A percentile compares a stretch with the other conserved stretches of the same genome.
Evolutionary conservation across 53 echinoderm and acorn worm species (phyloP).

Genomic region (Luidia sarsii): DNA sequence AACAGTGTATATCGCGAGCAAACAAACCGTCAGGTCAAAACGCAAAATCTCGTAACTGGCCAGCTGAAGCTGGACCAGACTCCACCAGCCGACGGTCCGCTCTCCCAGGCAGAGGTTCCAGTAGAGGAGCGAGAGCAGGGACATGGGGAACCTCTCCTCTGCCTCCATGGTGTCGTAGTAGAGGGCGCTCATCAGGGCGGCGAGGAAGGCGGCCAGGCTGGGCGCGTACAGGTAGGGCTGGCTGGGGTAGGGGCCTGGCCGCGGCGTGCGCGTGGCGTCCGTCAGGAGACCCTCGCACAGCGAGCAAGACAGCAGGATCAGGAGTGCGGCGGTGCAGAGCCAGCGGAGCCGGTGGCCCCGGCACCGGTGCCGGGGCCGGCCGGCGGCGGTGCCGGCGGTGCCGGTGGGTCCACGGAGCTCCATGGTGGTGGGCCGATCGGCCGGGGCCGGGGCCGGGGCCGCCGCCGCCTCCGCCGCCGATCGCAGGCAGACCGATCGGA

Average conservation of each 20-base stretch:
- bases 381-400: no score
- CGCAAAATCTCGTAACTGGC: not conserved
- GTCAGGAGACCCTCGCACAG: conserved; percentile 54
- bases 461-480: no score
- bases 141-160: conserved; percentile 10
- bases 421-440: no score
- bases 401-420: no score
- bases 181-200: conserved; percentile 18
- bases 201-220: conserved; percentile 11
- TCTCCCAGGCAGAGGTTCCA: conserved; percentile 15
- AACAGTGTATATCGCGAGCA: not conserved
- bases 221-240: conserved; percentile 64
- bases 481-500: not conserved
- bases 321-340: not conserved
- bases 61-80: conserved; percentile 1
- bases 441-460: no score
- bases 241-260: conserved; percentile 6
- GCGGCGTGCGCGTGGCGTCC: conserved; percentile 22
- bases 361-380: not conserved
- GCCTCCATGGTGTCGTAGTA: conserved; percentile 52
- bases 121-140: conserved; percentile 11
- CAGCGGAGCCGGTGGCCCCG: conserved; percentile 29
- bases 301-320: conserved; percentile 2
- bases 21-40: conserved; percentile 1
- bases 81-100: not conserved